Conservation (phyloP, 1,140 invertebrate genomes). For the Caenorhabditis remanei region DNA sequence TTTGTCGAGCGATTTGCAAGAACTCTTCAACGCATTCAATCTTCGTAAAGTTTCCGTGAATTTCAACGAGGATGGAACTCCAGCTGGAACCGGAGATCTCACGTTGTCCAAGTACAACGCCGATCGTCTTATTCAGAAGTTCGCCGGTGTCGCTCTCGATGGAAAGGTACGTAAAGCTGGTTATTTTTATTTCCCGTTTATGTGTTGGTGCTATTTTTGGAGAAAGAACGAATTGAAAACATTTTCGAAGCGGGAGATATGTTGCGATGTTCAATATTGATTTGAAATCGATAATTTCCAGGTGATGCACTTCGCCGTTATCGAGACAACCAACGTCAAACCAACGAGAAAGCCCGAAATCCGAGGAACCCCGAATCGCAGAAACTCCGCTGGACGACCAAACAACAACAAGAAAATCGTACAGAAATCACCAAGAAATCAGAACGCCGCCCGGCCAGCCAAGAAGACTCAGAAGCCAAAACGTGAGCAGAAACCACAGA, state of each 20-base stretch:
- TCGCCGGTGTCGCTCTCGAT: conserved; percentile 58
- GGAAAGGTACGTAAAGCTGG: neutral
- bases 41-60: conserved; percentile 46
- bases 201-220: no score
- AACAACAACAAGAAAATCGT: neutral
- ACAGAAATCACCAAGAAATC: neutral
- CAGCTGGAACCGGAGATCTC: conserved; percentile 59
- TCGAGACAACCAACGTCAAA: neutral
- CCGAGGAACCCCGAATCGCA: neutral
- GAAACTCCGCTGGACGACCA: neutral
- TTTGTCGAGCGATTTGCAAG: conserved; percentile 60
- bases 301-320: conserved; percentile 34
- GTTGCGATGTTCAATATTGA: neutral
- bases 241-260: neutral
- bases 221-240: neutral
- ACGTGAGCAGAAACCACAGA: conserved; percentile 50
- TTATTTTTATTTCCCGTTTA: neutral
- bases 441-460: neutral
- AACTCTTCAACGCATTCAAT: conserved; percentile 51
- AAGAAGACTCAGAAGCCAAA: conserved; percentile 1
- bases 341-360: neutral
- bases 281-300: neutral
- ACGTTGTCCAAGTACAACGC: conserved; percentile 42
- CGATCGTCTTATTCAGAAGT: conserved; percentile 44
- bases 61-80: conserved; percentile 57